Base-by-base conservation (phyloP, 2,797 vertebrate species). In the Heteromormyrus szaboi region DNA sequence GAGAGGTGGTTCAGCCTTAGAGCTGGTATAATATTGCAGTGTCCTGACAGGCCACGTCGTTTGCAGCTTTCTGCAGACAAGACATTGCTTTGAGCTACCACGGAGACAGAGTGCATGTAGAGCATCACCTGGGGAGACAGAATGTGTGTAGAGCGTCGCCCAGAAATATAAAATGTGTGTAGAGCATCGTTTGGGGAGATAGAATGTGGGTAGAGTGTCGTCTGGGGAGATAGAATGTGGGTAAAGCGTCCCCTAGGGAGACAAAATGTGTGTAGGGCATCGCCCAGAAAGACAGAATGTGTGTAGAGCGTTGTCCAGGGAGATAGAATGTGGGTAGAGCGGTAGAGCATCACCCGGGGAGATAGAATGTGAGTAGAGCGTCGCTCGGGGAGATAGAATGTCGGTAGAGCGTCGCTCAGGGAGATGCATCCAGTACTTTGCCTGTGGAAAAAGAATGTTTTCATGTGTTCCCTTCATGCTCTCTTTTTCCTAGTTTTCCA, bases 11-110 rank as follows among this genome's bases (percentile, higher is more conserved):
- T 79, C 29, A 41, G 0, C 37, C 72, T 19, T 19, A 33, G 72
- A 44, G 33, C 37, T 79, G 29, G 72, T 33, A n/a, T 19, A 81
- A 17, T 2, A 41, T 0, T 37, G 76, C 19, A 8, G 76, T 81
- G 76, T n/a, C 76, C 44, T 44, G 12, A 14, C 65, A 72, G 29
- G 41, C 76, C 2, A n/a, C 2, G 1, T 44, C 4, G 9, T 25
- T 62, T 29, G 3, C 22, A 65, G 22, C 22, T 65, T 83, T 41
- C 41, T 83, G 37, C 17, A 46, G 79, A 83, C 41, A 48, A 44
- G 79, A 83, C 44, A 48, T 83, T 59, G n/a, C 56, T 59, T 59
- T 59, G 56, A 59, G n/a, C 7, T 22, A 59, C 56, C 56, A 59
- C 0, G 1, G 79, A 83, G 62, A 68, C 25, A 33, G 41, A 46